phyloP scores from a whole-genome alignment of 2,888 invertebrate species.

The Nomada ferruginata region DNA sequence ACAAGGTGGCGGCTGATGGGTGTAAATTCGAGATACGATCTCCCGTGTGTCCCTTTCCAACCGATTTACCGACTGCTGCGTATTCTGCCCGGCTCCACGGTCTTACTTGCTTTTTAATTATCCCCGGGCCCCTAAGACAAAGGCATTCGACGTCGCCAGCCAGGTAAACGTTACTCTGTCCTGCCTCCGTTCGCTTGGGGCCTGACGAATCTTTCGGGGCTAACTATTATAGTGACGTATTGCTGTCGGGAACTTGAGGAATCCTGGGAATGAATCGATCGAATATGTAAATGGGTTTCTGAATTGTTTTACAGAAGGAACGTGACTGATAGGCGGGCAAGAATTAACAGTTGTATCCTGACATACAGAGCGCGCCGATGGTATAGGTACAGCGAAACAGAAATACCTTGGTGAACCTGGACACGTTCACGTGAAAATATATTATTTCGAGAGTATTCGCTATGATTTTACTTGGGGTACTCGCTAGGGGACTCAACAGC shows the following conservation, averaged over 20 bases:
- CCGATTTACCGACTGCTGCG: slow-evolving; percentile 70
- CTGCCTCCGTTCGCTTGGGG: slow-evolving; percentile 21
- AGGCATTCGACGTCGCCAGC: slow-evolving; percentile 67
- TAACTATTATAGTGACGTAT: slow-evolving; percentile 56
- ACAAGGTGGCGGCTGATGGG: slow-evolving; percentile 81
- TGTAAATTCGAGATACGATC: slow-evolving; percentile 82
- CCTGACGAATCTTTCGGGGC: slow-evolving; percentile 52
- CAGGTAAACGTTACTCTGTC: slow-evolving; percentile 64
- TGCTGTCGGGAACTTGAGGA: slow-evolving; percentile 49
- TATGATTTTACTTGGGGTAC: too few species aligned
- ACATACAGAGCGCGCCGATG: background rate
- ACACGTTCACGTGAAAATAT: too few species aligned
- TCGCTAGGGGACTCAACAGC: too few species aligned
- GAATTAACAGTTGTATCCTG: background rate
- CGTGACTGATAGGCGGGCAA: background rate
- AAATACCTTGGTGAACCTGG: too few species aligned
- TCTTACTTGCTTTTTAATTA: slow-evolving; percentile 79
- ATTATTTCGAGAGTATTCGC: too few species aligned
- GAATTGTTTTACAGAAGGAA: slow-evolving; percentile 8
- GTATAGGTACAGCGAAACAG: background rate
- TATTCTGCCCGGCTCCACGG: slow-evolving; percentile 53
- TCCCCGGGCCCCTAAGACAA: slow-evolving; percentile 74
- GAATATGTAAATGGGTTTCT: slow-evolving; percentile 35
- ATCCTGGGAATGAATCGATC: slow-evolving; percentile 41
- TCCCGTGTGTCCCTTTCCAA: slow-evolving; percentile 68